Conservation (phyloP, 2,797 vertebrate species). For the Peromyscus attwateri region DNA sequence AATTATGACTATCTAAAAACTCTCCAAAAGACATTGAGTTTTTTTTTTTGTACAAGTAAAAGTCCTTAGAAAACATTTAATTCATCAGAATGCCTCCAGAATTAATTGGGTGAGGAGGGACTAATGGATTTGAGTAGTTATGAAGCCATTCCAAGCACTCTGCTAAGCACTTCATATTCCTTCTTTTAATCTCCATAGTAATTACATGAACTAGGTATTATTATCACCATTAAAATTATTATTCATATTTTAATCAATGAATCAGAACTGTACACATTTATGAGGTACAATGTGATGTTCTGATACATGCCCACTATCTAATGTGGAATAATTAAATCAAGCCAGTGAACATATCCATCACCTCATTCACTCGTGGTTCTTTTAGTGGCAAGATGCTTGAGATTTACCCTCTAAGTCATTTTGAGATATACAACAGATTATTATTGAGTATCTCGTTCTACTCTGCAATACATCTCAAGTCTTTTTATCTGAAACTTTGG, state of each 20-base stretch:
- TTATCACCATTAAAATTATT: constrained; percentile 22
- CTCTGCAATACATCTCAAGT: not conserved
- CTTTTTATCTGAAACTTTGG: not conserved
- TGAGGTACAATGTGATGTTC: not conserved
- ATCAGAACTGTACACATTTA: constrained; percentile 18
- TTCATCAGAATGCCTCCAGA: constrained; percentile 45
- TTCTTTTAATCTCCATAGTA: constrained; percentile 54
- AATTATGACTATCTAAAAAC: constrained; percentile 20
- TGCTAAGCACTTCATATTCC: constrained; percentile 27
- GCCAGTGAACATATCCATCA: not conserved
- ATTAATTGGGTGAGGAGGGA: not conserved
- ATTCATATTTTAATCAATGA: constrained; percentile 26
- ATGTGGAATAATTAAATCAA: not conserved
- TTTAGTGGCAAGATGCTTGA: not conserved
- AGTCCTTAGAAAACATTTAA: constrained; percentile 53
- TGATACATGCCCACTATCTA: not conserved
- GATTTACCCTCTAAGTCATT: not conserved
- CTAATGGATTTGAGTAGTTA: constrained; percentile 45
- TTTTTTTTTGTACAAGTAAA: not conserved
- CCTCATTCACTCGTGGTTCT: not conserved
- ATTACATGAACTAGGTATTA: constrained; percentile 28
- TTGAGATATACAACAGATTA: not conserved
- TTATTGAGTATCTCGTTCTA: not conserved
- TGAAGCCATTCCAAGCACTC: not conserved
- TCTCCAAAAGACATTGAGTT: constrained; percentile 27